Conservation (phyloP, 1,140 invertebrate genomes). For the Heterodera carotae region DNA sequence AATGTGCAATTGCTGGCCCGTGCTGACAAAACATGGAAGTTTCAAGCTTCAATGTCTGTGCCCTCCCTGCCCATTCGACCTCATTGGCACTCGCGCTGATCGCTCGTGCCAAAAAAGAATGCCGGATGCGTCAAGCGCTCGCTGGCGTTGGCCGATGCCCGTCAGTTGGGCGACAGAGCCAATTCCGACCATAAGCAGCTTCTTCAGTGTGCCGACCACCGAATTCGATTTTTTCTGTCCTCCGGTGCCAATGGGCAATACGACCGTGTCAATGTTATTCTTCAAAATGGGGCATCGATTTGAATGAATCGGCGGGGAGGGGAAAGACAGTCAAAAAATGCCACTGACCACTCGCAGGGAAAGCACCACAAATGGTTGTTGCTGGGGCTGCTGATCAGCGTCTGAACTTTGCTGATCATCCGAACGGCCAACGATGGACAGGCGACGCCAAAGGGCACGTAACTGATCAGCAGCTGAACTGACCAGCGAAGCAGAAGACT, state of each 20-base stretch:
- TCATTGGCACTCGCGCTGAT: slow-evolving; percentile 1
- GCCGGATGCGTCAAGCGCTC: not conserved
- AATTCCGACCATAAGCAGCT: not conserved
- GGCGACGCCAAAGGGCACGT: not conserved
- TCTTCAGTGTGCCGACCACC: not conserved
- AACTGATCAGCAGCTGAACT: not conserved
- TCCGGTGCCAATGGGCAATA: not conserved
- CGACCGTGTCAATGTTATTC: slow-evolving; percentile 8
- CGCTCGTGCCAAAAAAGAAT: slow-evolving; percentile 13
- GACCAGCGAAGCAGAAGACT: not conserved
- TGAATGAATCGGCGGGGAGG: no score
- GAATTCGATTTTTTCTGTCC: not conserved
- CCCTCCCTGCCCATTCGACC: not conserved
- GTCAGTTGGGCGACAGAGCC: not conserved
- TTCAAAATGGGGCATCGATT: not conserved
- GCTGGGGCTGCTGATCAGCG: not conserved
- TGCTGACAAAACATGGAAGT: not conserved
- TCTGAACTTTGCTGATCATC: not conserved
- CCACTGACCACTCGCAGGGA: not conserved
- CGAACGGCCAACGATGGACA: not conserved
- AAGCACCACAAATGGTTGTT: not conserved
- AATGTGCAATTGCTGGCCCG: slow-evolving; percentile 5
- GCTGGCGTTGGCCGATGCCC: not conserved
- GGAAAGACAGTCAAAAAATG: no score
- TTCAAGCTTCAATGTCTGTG: no score